A percentile compares a stretch with the other conserved stretches of the same genome.
Conservation (phyloP, 1,140 invertebrate genomes). For the Battus philenor region DNA sequence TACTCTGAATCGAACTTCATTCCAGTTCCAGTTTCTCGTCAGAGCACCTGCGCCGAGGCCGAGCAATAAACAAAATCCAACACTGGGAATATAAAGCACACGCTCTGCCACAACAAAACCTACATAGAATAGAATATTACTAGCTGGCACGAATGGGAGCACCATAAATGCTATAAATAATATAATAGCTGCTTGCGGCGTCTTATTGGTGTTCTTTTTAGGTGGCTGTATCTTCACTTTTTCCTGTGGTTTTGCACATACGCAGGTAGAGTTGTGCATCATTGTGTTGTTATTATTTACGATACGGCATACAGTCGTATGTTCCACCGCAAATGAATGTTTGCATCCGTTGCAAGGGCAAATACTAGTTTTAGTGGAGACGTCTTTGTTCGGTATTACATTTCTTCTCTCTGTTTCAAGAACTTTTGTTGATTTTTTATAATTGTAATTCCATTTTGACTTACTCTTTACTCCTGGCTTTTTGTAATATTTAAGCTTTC, state of each 20-base stretch:
- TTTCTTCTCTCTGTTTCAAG: slow-evolving; percentile 58
- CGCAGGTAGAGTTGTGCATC: slow-evolving; percentile 65
- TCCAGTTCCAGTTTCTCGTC: slow-evolving; percentile 60
- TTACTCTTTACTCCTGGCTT: slow-evolving; percentile 56
- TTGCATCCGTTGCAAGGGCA: slow-evolving; percentile 75
- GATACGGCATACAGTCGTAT: slow-evolving; percentile 73
- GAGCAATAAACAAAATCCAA: slow-evolving; percentile 94
- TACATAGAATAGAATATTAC: slow-evolving; percentile 96
- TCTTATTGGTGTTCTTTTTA: slow-evolving; percentile 47
- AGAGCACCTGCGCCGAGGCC: slow-evolving; percentile 81
- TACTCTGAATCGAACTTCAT: slow-evolving; percentile 71
- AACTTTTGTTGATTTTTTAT: slow-evolving; percentile 52
- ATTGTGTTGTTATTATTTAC: slow-evolving; percentile 78
- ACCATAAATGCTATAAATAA: slow-evolving; percentile 87
- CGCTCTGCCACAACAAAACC: slow-evolving; percentile 98
- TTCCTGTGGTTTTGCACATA: slow-evolving; percentile 46
- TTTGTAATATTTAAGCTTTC: slow-evolving; percentile 54
- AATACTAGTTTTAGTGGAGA: slow-evolving; percentile 50
- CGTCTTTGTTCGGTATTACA: slow-evolving; percentile 55
- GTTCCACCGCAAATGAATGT: slow-evolving; percentile 73
- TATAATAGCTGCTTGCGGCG: slow-evolving; percentile 72
- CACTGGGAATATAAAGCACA: slow-evolving; percentile 95
- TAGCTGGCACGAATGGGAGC: slow-evolving; percentile 94
- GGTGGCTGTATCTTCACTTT: slow-evolving; percentile 43
- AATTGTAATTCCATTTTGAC: slow-evolving; percentile 61